Evolutionary conservation across 2,888 invertebrate genomes (phyloP).

Genomic region (Hydriomena furcata): DNA sequence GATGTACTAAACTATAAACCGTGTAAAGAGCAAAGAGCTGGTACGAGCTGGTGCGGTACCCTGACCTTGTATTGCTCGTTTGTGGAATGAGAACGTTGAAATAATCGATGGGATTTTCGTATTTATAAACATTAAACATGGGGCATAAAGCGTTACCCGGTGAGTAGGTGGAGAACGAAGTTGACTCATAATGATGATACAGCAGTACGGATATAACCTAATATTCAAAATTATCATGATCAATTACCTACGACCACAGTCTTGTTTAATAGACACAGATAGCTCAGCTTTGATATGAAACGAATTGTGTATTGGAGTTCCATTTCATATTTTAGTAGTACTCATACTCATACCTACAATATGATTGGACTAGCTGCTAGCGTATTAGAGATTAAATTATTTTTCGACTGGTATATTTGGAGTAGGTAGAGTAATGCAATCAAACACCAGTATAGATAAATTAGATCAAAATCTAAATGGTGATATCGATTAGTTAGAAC

Average conservation of each 20-base stretch:
- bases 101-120: constrained; percentile 64
- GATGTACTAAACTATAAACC: constrained; percentile 53
- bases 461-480: too few relatives aligned
- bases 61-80: constrained; percentile 70
- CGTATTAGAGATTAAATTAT: too few relatives aligned
- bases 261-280: too few relatives aligned
- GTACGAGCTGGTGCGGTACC: constrained; percentile 78
- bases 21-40: constrained; percentile 65
- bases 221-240: constrained; percentile 1
- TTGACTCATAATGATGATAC: constrained; percentile 25
- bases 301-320: too few relatives aligned
- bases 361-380: too few relatives aligned
- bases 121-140: constrained; percentile 45
- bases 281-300: too few relatives aligned
- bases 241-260: background rate
- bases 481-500: too few relatives aligned
- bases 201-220: constrained; percentile 9
- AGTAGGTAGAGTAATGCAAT: too few relatives aligned
- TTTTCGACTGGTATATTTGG: too few relatives aligned
- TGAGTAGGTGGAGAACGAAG: constrained; percentile 21
- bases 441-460: too few relatives aligned
- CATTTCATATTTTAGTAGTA: too few relatives aligned
- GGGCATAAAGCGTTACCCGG: constrained; percentile 19
- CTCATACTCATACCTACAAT: too few relatives aligned
- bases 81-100: constrained; percentile 55